Evolutionary conservation across 2,888 invertebrate species (phyloP), one percentile per base, ranked within the genome.

Genomic region (Cataglyphis rosenhaueri): DNA sequence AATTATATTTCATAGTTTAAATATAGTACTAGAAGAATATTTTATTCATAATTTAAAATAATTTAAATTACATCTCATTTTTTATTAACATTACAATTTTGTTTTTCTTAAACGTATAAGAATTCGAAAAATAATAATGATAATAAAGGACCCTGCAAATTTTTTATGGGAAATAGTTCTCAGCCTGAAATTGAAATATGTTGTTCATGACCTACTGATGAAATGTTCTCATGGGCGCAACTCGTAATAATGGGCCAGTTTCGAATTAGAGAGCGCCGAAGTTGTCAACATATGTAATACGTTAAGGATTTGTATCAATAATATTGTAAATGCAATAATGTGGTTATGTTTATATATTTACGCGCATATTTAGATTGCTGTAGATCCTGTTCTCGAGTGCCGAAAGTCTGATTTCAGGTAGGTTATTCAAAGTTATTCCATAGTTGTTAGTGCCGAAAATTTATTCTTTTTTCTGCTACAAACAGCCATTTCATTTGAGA

Each of bases 31-130:
- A 32, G 1, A 48, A 18, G 15, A 71, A 15, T 1, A 52, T 12
- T 35, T 52, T 38, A 25, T 38, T 64, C 0, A 71, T 38, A 81
- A 61, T 73, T 61, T n/a, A 78, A 62, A 70, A 35, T 79, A 48
- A 48, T 8, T 48, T 18, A 48, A 44, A 48, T 48, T 48, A 1
- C 1, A 48, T 18, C 18, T 48, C 6, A 48, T n/a, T 48, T 48
- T n/a, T 48, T 48, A 18, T 18, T 48, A 48, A n/a, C 3, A 4
- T 44, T 15, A 44, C 2, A 48, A 48, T 48, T n/a, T n/a, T 48
- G 15, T 48, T 48, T 18, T 8, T n/a, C 2, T 41, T 3, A 3
- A 3, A n/a, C 8, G 8, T 48, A 48, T 18, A 18, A 48, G 6
- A n/a, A 48, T 48, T 48, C 1, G 0, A 5, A 48, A 48, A 48